phyloP scores from a whole-genome alignment of 2,113 vertebrate species.

The Mixornis gularis region DNA sequence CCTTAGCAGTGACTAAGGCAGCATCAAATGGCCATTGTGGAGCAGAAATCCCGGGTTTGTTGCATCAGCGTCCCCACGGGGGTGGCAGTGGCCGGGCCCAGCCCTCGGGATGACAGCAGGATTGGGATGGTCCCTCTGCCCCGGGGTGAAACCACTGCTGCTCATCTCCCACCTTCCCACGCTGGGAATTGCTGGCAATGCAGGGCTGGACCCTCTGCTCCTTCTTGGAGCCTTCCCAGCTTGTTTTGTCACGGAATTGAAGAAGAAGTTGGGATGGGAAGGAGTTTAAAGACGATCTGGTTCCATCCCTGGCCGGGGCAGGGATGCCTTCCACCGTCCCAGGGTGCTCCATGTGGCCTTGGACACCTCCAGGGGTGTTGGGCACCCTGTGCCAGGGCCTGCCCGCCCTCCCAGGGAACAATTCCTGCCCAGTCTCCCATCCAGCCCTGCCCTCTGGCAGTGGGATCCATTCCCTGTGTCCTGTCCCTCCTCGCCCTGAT shows the following conservation, averaged over 20 bases:
- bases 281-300: background rate
- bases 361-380: background rate
- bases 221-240: background rate
- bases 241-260: background rate
- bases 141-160: background rate
- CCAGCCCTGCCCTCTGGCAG: background rate
- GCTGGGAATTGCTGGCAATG: fast-evolving
- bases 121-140: fast-evolving
- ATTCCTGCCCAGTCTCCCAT: background rate
- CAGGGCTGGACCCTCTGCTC: background rate
- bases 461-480: background rate
- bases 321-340: background rate
- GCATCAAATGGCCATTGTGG: background rate
- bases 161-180: background rate
- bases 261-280: fast-evolving
- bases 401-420: fast-evolving
- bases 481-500: background rate
- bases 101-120: background rate
- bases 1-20: background rate
- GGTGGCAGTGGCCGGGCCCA: fast-evolving
- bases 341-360: background rate
- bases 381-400: background rate
- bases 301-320: background rate
- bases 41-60: background rate
- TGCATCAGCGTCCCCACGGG: fast-evolving